Evolutionary conservation across 2,113 vertebrate species (phyloP).

Genomic region (Marcusenius ussheri): DNA sequence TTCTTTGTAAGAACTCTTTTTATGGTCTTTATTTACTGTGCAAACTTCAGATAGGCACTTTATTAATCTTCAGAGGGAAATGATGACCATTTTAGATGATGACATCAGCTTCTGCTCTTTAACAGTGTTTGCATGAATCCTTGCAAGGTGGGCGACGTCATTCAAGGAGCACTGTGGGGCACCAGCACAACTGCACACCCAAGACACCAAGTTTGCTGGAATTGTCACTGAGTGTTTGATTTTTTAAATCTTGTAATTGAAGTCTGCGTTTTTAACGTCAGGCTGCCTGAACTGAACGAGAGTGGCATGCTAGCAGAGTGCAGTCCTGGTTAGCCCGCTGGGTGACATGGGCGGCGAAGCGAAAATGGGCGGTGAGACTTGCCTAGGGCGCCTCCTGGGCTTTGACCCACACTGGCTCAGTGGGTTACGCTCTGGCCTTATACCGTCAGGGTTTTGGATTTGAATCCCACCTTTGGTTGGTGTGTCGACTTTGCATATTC

Average conservation of each 20-base stretch:
- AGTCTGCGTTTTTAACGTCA: background rate
- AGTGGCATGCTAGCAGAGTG: background rate
- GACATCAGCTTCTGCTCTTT: background rate
- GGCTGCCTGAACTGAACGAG: background rate
- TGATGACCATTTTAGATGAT: background rate
- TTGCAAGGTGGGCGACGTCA: background rate
- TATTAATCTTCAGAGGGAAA: background rate
- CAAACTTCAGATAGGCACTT: background rate
- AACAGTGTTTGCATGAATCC: background rate
- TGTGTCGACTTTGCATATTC: too few species aligned
- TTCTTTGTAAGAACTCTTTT: background rate
- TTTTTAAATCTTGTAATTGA: background rate
- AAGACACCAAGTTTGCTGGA: background rate
- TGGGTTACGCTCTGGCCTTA: background rate
- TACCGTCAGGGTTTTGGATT: too few species aligned
- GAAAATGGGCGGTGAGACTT: background rate
- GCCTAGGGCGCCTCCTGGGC: background rate
- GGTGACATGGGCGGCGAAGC: too few species aligned
- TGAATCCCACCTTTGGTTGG: too few species aligned
- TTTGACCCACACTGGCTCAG: background rate
- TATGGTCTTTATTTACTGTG: background rate
- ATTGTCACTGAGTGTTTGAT: too few species aligned
- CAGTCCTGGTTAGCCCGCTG: background rate
- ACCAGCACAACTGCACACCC: background rate
- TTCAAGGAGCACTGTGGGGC: background rate